These are phyloP conservation scores for Lepidurus apus DNA, from an alignment of 1,140 invertebrate genomes.

Conservation along the genomic window DNA sequence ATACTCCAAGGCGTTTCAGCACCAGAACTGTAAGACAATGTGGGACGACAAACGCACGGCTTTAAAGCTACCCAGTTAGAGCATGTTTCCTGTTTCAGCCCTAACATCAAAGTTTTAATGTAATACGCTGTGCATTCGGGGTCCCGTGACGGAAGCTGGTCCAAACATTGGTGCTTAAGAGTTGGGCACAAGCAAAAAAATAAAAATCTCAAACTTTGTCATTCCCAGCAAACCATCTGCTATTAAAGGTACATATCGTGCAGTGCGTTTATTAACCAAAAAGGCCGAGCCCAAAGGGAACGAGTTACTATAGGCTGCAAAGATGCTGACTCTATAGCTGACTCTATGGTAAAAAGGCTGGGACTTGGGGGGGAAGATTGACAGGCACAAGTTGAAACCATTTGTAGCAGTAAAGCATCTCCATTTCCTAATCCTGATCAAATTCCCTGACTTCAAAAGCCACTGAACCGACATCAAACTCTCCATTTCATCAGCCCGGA, in stretches of 20 bases:
- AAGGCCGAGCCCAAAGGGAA: too few relatives aligned
- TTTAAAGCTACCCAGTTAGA: not conserved
- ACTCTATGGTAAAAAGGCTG: not conserved
- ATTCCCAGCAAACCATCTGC: not conserved
- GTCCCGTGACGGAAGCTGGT: not conserved
- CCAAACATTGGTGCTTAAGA: not conserved
- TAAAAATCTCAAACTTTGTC: not conserved
- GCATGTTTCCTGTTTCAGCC: not conserved
- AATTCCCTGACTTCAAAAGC: constrained; percentile 21
- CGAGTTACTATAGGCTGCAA: too few relatives aligned
- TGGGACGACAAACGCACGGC: not conserved
- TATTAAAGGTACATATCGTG: too few relatives aligned
- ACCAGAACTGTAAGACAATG: not conserved
- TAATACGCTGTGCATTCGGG: not conserved
- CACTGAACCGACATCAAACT: constrained; percentile 21
- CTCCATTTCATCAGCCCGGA: not conserved
- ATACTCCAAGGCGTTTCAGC: not conserved
- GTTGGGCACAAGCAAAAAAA: not conserved
- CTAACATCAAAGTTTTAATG: not conserved
- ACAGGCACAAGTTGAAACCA: constrained; percentile 21
- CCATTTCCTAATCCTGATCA: constrained; percentile 19
- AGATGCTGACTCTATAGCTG: too few relatives aligned
- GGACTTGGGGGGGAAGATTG: not conserved
- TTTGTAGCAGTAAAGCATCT: constrained; percentile 6
- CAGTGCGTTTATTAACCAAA: too few relatives aligned